Conservation (phyloP, 2,888 invertebrate species). For the Cataglyphis altisquamis region DNA sequence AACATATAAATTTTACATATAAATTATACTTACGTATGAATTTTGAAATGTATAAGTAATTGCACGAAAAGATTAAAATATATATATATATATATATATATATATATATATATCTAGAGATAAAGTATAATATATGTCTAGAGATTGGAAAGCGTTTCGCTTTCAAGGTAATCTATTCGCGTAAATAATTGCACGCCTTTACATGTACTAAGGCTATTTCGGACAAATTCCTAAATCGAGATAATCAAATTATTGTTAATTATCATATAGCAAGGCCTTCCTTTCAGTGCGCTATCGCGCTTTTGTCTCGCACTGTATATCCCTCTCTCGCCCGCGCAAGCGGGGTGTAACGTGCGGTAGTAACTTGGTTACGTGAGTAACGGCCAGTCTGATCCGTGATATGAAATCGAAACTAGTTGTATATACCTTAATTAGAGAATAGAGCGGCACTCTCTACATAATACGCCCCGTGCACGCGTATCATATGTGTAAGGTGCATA, state of each 20-base stretch:
- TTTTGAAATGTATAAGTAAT: not conserved
- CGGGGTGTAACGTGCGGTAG: conserved; percentile 20
- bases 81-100: no score
- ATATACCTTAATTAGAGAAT: conserved; percentile 71
- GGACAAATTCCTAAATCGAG: not conserved
- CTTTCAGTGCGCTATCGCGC: not conserved
- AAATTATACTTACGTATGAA: not conserved
- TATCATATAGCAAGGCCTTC: not conserved
- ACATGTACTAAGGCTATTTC: not conserved
- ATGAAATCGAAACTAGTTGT: conserved; percentile 75
- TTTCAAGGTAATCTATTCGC: conserved; percentile 2
- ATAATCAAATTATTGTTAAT: conserved; percentile 44
- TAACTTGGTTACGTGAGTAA: conserved; percentile 65
- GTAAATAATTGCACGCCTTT: conserved; percentile 2
- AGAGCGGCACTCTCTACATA: conserved; percentile 44
- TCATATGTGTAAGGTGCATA: conserved; percentile 15
- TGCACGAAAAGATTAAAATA: not conserved
- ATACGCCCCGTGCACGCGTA: conserved; percentile 8
- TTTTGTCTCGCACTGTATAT: conserved; percentile 21
- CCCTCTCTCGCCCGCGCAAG: not conserved
- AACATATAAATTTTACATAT: not conserved
- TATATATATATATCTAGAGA: no score
- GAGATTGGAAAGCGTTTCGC: not conserved
- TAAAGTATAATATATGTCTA: no score
- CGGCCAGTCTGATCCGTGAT: conserved; percentile 58